Evolutionary conservation across 2,113 vertebrate species (phyloP), one percentile per base, ranked within the genome.

Genomic region (Puntigrus tetrazona): DNA sequence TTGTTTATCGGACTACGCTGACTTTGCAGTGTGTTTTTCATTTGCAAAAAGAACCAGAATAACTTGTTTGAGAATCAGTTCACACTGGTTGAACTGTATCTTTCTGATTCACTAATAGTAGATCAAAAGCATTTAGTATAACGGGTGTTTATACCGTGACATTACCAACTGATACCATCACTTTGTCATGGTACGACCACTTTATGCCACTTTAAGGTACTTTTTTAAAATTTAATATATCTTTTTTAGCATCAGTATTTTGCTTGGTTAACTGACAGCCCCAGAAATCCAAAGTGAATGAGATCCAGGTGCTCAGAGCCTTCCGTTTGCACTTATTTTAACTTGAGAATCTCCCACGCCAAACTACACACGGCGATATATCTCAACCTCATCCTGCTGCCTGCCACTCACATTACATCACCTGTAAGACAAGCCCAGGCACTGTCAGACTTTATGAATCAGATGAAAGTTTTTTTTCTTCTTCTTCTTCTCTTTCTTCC

Each of bases 381-480:
- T 70, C 29, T 81, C 79, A 29, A 47, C 29, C 36, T 67, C 29
- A 75, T 82, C 65, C 65, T 55, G 45, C 65, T 78, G 41, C 52
- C 52, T 78, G 59, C 50, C 57, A 78, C n/a, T 88, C 69, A 81
- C 55, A 61, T 84, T 79, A 84, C 52, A 70, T 86, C 81, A 81
- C 84, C 77, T 84, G 81, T 50, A 75, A 63, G 87, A 16, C 83
- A 85, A 52, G 2, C 47, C 81, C 88, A 87, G 79, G 45, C 87
- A 86, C 81, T 31, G 88, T 90, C 85, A 65, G 50, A 50, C 81
- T 90, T 89, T 85, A 88, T 92, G 91, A 93, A 92, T 93, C 88
- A 90, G 45, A 61, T 57, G 50, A 8, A 78, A 77, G 87, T 81
- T 78, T 83, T 52, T 88, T 77, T 36, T 8, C 3, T 88, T 55